Percentiles rank a stretch among this genome's conserved stretches.
These are phyloP conservation scores for Acleris literana DNA, from an alignment of 2,888 invertebrate genomes.

Conservation along the genomic window DNA sequence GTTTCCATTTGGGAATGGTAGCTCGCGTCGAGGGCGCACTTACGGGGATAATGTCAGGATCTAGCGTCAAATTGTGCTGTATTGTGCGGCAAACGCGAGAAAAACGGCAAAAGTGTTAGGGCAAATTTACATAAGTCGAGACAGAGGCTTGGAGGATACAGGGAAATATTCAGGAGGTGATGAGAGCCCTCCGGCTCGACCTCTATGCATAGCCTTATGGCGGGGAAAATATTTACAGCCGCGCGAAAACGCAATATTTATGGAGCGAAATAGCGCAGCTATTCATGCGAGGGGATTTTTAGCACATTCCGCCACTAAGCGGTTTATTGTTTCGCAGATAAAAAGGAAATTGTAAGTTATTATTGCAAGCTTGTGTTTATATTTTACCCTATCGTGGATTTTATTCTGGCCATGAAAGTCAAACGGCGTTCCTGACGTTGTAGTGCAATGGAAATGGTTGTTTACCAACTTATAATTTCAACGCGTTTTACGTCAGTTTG, in stretches of 20 bases:
- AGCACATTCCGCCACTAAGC: constrained; percentile 51
- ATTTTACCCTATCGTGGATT: constrained; percentile 15
- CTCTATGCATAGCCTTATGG: constrained; percentile 73
- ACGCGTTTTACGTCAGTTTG: neutral
- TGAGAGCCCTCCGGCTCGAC: constrained; percentile 73
- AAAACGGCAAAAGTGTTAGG: constrained; percentile 81
- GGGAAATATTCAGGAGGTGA: constrained; percentile 81
- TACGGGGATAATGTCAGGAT: constrained; percentile 71
- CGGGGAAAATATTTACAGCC: constrained; percentile 77
- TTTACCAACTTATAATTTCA: neutral
- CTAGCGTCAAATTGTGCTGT: constrained; percentile 77
- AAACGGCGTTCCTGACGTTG: neutral
- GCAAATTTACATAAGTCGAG: constrained; percentile 81
- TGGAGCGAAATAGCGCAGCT: constrained; percentile 61
- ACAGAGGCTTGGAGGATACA: constrained; percentile 74
- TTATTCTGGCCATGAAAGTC: neutral
- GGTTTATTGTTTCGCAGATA: constrained; percentile 64
- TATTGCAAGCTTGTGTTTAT: constrained; percentile 31
- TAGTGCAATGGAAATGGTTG: neutral
- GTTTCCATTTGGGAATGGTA: constrained; percentile 64
- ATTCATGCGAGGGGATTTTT: constrained; percentile 53
- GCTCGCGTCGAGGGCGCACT: constrained; percentile 58
- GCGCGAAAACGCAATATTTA: constrained; percentile 73
- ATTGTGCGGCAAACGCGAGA: constrained; percentile 80
- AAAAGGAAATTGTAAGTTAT: constrained; percentile 60